These are phyloP conservation scores for Tricholaema leucomelas DNA, from an alignment of 2,113 vertebrate species.

Conservation along the genomic window DNA sequence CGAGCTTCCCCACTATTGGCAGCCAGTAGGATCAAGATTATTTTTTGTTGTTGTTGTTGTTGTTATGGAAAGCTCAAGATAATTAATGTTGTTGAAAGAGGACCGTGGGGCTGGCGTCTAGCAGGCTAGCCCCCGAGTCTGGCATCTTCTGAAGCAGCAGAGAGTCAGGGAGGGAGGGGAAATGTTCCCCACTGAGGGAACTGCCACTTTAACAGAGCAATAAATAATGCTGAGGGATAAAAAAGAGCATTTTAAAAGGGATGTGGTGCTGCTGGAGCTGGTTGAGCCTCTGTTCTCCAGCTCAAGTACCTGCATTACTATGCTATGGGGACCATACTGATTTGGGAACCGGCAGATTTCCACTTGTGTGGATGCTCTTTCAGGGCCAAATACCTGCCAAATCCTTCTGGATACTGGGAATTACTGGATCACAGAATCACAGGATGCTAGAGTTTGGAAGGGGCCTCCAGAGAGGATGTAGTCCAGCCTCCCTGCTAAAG, in stretches of 20 bases:
- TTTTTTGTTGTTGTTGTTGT: background rate
- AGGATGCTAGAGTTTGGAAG: too few species aligned
- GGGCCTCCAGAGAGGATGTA: too few species aligned
- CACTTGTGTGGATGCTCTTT: background rate
- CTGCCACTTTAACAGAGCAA: slow-evolving; percentile 70
- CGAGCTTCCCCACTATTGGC: slow-evolving; percentile 76
- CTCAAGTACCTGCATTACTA: background rate
- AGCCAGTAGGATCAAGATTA: slow-evolving; percentile 77
- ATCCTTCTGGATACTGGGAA: background rate
- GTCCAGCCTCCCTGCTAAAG: too few species aligned
- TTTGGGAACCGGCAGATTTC: fast-evolving
- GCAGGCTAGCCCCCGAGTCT: slow-evolving; percentile 80
- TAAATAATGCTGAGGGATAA: slow-evolving; percentile 72
- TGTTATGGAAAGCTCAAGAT: slow-evolving; percentile 84
- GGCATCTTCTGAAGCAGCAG: slow-evolving; percentile 78
- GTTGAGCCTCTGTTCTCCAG: background rate
- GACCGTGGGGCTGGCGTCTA: slow-evolving; percentile 79
- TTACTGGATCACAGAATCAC: background rate
- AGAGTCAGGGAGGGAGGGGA: background rate
- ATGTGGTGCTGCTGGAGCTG: background rate
- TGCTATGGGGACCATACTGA: fast-evolving
- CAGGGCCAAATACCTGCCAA: background rate
- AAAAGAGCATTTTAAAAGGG: slow-evolving; percentile 28
- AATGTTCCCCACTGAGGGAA: slow-evolving; percentile 58
- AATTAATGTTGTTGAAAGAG: slow-evolving; percentile 87